Conservation (phyloP, 1,140 invertebrate genomes). For the Eueides isabella region DNA sequence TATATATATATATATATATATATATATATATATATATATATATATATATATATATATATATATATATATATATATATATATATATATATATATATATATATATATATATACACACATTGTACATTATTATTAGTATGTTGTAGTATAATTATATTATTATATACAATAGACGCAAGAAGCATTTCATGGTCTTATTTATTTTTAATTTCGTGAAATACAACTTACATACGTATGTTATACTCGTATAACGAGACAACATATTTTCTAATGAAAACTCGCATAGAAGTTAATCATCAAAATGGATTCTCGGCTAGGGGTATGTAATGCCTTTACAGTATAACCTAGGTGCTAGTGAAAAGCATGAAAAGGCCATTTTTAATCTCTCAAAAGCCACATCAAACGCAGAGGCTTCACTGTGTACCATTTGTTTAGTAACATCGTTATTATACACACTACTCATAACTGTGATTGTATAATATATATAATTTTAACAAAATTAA, state of each 20-base stretch:
- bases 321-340: slow-evolving; percentile 29
- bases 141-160: no score
- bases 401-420: slow-evolving; percentile 17
- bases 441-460: slow-evolving; percentile 17
- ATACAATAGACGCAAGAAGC: no score
- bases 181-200: no score
- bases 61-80: no score
- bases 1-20: no score
- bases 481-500: not conserved
- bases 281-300: slow-evolving; percentile 31
- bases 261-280: slow-evolving; percentile 9
- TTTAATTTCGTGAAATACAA: no score
- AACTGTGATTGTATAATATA: slow-evolving; percentile 3
- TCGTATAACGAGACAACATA: not conserved
- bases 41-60: no score
- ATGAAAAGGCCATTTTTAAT: slow-evolving; percentile 38
- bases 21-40: no score
- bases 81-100: no score
- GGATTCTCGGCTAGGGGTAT: slow-evolving; percentile 9
- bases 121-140: no score
- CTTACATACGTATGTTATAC: not conserved
- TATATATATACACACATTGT: no score
- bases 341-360: slow-evolving; percentile 21
- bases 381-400: slow-evolving; percentile 35
- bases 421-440: slow-evolving; percentile 16